Conservation (phyloP, 2,797 vertebrate genomes). For the Muraenolepis orangiensis region DNA sequence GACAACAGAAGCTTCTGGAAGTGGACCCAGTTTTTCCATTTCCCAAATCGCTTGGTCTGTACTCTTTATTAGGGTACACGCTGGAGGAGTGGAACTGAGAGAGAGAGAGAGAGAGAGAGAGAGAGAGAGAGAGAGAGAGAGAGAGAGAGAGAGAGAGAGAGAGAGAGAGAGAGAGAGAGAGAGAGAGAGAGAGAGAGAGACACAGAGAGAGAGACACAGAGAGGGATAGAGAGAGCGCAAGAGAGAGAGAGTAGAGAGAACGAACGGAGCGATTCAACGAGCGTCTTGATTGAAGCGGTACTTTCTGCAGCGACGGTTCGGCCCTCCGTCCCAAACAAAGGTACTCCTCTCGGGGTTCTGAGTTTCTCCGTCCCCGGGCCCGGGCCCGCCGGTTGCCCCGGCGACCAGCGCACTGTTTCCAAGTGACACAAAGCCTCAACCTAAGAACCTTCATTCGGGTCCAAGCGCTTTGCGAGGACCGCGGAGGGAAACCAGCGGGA, state of each 20-base stretch:
- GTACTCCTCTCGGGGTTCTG: constrained; percentile 52
- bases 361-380: constrained; percentile 60
- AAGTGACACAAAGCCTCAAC: constrained; percentile 65
- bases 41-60: constrained; percentile 29
- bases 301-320: constrained; percentile 38
- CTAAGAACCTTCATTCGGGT: constrained; percentile 64
- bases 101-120: too few species aligned
- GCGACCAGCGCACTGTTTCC: constrained; percentile 70
- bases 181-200: background rate
- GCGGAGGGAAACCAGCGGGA: constrained; percentile 58
- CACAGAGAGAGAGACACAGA: background rate
- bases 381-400: constrained; percentile 66
- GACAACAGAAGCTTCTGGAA: constrained; percentile 32
- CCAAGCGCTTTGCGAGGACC: constrained; percentile 45
- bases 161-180: too few species aligned
- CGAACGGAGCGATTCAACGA: constrained; percentile 18
- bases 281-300: constrained; percentile 25
- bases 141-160: too few species aligned
- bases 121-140: too few species aligned
- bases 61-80: constrained; percentile 37
- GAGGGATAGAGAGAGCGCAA: too few species aligned
- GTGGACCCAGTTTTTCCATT: constrained; percentile 41
- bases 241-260: background rate
- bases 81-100: constrained; percentile 26
- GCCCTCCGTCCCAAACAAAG: constrained; percentile 49